A percentile compares a stretch with the other conserved stretches of the same genome.
Conservation (phyloP, 2,797 vertebrate species). For the Micromesistius poutassou region DNA sequence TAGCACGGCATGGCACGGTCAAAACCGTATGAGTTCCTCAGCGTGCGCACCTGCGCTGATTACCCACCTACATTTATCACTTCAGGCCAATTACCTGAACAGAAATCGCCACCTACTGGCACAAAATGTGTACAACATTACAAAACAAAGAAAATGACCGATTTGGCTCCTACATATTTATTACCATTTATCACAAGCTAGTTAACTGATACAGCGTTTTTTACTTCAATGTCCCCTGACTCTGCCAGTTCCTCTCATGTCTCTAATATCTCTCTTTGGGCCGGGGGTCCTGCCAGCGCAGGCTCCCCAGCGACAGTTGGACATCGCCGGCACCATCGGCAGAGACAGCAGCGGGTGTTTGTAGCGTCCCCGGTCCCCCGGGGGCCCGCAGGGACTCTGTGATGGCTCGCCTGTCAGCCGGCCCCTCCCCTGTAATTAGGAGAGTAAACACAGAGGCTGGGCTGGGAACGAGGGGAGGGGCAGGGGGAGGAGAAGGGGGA, state of each 20-base stretch:
- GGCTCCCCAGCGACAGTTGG: constrained; percentile 76
- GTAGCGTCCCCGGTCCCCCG: constrained; percentile 67
- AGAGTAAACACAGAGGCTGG: constrained; percentile 86
- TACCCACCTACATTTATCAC: too few relatives aligned
- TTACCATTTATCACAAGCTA: too few relatives aligned
- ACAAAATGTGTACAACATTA: too few relatives aligned
- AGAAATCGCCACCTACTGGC: too few relatives aligned
- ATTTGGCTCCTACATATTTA: too few relatives aligned
- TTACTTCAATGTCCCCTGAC: too few relatives aligned
- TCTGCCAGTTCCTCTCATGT: constrained; percentile 76
- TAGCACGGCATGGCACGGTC: too few relatives aligned
- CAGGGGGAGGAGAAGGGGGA: constrained; percentile 32
- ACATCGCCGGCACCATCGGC: constrained; percentile 70
- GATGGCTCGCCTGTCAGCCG: constrained; percentile 77
- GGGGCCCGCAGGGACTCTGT: constrained; percentile 67
- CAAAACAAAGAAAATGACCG: too few relatives aligned
- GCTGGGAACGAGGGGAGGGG: constrained; percentile 56
- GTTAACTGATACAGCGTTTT: too few relatives aligned
- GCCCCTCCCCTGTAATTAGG: constrained; percentile 99
- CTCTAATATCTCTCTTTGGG: constrained; percentile 80
- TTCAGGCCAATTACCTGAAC: too few relatives aligned
- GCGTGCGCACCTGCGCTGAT: too few relatives aligned
- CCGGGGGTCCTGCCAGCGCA: constrained; percentile 67
- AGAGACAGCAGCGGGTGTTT: constrained; percentile 68
- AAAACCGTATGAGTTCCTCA: too few relatives aligned